These are phyloP conservation scores for Austrofundulus limnaeus DNA, from an alignment of 2,113 vertebrate genomes.

Conservation along the genomic window DNA sequence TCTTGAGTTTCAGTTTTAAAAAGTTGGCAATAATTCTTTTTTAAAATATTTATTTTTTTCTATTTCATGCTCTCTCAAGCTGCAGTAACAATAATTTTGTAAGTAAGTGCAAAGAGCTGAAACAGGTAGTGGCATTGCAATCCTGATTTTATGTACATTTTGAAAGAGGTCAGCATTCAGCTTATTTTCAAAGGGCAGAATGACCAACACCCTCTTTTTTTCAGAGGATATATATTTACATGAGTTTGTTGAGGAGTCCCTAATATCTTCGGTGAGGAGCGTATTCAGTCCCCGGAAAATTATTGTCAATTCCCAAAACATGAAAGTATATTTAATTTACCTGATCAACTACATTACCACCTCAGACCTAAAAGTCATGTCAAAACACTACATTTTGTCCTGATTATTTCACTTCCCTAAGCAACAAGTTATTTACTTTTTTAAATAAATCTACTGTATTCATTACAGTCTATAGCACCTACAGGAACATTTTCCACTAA, in stretches of 20 bases:
- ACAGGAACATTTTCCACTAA: conserved; percentile 29
- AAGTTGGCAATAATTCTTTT: conserved; percentile 51
- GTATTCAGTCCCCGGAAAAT: conserved; percentile 9
- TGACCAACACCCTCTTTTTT: conserved; percentile 14
- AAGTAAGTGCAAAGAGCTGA: conserved; percentile 59
- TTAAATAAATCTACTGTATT: conserved; percentile 23
- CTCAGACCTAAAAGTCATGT: conserved; percentile 14
- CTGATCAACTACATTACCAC: conserved; percentile 21
- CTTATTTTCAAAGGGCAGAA: conserved; percentile 33
- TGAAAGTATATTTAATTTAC: conserved; percentile 17
- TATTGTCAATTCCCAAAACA: background rate
- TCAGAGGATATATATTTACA: conserved; percentile 29
- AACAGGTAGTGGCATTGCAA: conserved; percentile 47
- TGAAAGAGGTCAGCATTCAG: conserved; percentile 48
- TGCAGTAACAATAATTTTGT: conserved; percentile 34
- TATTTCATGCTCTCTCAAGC: conserved; percentile 71
- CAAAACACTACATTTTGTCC: conserved; percentile 29
- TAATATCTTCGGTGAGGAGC: conserved; percentile 2
- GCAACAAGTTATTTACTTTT: conserved; percentile 10
- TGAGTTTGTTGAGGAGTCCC: conserved; percentile 5
- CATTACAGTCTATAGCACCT: conserved; percentile 43
- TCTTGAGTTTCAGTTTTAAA: conserved; percentile 39
- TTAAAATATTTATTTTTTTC: conserved; percentile 38
- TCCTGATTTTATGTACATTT: conserved; percentile 54
- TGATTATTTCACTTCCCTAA: conserved; percentile 16